Evolutionary conservation across 2,888 invertebrate genomes (phyloP), one percentile per base, ranked within the genome.

Genomic region (Megaustenia siamemsis): DNA sequence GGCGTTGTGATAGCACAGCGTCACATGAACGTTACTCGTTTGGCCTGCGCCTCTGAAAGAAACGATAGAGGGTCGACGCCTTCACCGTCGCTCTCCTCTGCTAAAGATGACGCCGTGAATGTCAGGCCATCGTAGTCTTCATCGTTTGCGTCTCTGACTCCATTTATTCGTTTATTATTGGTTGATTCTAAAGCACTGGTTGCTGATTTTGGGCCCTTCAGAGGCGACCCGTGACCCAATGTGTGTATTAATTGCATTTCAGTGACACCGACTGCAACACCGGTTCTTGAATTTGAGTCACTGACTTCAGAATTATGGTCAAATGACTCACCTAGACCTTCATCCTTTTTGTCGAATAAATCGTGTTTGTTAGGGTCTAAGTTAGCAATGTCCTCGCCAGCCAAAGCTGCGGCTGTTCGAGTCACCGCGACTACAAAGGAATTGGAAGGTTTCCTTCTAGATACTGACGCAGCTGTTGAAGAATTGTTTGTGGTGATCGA

Each of bases 261-360:
- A 28, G 76, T 78, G 53, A 43, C 69, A 5, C 82, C 71, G 12
- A 75, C 71, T 4, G 56, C 53, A 2, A 43, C 73, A 8, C 69
- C 76, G 24, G 76, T 76, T 73, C 87, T 73, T 18, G 82, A 77
- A 40, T 81, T 73, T 1, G 86, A 87, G 69, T 89, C 88, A 71
- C 87, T 88, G 66, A 88, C 60, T 68, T 89, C 90, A 10, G 90
- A 88, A 49, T 87, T 86, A 66, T 86, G 86, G 49, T 89, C 89
- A 60, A 89, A 87, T 4, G 89, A 89, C 82, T 90, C 89, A 4
- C 89, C 89, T n/a, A 89, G 79, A 4, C 89, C 90, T 56, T 90
- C 89, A 75, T 90, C 90, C 24, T 75, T 63, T 40, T 78, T 80
- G n/a, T 87, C 82, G 1, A 40, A 56, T 1, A 45, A 53, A n/a